Evolutionary conservation across 1,140 invertebrate species (phyloP).

Genomic region (Luehdorfia chinensis): DNA sequence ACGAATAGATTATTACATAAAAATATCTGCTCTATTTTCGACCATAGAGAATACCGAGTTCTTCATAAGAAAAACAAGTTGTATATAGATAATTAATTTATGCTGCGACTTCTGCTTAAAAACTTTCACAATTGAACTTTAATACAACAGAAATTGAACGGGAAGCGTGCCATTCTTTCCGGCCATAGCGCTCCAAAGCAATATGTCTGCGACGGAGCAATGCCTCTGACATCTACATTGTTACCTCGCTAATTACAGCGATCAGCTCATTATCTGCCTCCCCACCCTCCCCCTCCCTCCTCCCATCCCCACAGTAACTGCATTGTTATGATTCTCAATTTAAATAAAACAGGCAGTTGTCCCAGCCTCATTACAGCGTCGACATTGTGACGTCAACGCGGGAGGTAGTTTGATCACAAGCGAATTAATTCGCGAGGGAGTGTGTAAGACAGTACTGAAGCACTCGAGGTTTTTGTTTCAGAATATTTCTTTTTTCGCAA

Average conservation of each 20-base stretch:
- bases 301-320: background rate
- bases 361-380: constrained; percentile 1
- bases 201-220: background rate
- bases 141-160: background rate
- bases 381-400: constrained; percentile 3
- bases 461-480: no score
- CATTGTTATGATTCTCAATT: constrained; percentile 8
- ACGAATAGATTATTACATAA: no score
- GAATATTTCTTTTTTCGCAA: no score
- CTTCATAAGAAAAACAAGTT: no score
- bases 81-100: no score
- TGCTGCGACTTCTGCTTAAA: no score
- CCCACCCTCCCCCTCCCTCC: background rate
- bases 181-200: background rate
- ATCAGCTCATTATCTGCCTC: background rate
- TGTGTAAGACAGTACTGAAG: no score
- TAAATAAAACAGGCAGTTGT: constrained; percentile 4
- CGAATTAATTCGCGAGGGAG: no score
- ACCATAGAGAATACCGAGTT: no score
- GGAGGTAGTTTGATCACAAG: no score
- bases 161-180: no score
- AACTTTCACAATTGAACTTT: constrained; percentile 8
- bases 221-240: background rate
- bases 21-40: no score
- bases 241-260: constrained; percentile 5